phyloP scores from a whole-genome alignment of 37 sponge, comb jelly and placozoan species.

The Halichondria panicea region DNA sequence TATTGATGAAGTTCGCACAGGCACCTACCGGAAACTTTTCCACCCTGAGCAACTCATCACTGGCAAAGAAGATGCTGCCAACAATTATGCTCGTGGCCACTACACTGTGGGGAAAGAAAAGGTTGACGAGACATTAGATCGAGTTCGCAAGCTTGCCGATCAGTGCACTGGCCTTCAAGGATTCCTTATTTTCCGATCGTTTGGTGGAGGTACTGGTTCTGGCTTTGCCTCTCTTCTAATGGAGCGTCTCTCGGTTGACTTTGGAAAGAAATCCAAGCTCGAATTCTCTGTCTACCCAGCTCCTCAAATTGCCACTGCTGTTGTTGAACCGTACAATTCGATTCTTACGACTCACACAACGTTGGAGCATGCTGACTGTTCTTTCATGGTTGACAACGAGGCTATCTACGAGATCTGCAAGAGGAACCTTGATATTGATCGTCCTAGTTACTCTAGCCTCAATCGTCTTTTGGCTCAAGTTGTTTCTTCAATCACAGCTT shows the following conservation, averaged over 20 bases:
- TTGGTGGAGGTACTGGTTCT: constrained; percentile 97
- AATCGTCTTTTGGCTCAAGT: constrained; percentile 94
- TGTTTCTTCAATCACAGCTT: constrained; percentile 95
- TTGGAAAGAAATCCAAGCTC: constrained; percentile 96
- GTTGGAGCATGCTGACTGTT: constrained; percentile 96
- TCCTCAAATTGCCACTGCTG: constrained; percentile 94
- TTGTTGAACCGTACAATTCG: constrained; percentile 98
- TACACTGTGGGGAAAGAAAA: constrained; percentile 94
- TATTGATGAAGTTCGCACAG: constrained; percentile 84
- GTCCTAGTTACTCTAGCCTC: constrained; percentile 92
- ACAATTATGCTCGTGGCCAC: constrained; percentile 98
- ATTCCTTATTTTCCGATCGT: constrained; percentile 91
- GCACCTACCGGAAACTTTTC: constrained; percentile 89
- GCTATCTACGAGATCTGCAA: constrained; percentile 96
- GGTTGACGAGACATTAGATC: constrained; percentile 83
- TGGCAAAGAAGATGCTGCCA: constrained; percentile 98
- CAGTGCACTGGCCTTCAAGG: constrained; percentile 91
- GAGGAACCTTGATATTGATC: constrained; percentile 92
- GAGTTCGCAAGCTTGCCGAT: constrained; percentile 91
- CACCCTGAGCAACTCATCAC: constrained; percentile 96
- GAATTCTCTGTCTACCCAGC: constrained; percentile 97
- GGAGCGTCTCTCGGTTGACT: constrained; percentile 96
- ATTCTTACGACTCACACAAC: constrained; percentile 97
- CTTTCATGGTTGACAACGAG: constrained; percentile 99
- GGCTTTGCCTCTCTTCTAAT: constrained; percentile 94